Percentiles rank a stretch among this genome's conserved stretches.
phyloP scores from a whole-genome alignment of 2,888 invertebrate species.

The Phalera bucephala region DNA sequence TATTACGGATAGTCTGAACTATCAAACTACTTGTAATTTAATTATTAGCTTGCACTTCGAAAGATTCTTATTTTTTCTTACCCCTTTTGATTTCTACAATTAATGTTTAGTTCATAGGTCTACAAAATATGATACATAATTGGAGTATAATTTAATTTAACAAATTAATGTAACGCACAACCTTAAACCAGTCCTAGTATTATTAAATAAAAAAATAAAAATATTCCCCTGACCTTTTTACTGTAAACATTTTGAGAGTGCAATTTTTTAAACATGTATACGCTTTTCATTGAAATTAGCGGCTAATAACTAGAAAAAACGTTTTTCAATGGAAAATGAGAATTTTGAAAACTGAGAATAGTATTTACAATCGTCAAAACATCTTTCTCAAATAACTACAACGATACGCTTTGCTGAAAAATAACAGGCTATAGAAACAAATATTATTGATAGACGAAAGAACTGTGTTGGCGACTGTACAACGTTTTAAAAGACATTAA shows the following conservation, averaged over 20 bases:
- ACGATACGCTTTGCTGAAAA: too few relatives aligned
- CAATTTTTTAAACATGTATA: slow-evolving; percentile 39
- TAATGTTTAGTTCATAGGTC: slow-evolving; percentile 14
- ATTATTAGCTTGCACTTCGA: too few relatives aligned
- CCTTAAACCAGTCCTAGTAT: slow-evolving; percentile 46
- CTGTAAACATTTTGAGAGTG: slow-evolving; percentile 39
- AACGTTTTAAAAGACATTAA: slow-evolving; percentile 47
- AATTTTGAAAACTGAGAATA: too few relatives aligned
- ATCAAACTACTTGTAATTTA: too few relatives aligned
- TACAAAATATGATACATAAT: slow-evolving; percentile 21
- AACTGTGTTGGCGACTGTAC: slow-evolving; percentile 38
- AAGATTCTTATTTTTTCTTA: too few relatives aligned
- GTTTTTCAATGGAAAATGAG: too few relatives aligned
- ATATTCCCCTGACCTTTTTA: slow-evolving; percentile 37
- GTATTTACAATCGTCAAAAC: too few relatives aligned
- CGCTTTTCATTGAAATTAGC: slow-evolving; percentile 37
- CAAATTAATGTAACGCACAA: slow-evolving; percentile 61
- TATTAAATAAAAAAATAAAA: slow-evolving; percentile 25
- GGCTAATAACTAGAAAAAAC: slow-evolving; percentile 13
- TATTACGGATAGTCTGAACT: too few relatives aligned
- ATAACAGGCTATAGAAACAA: too few relatives aligned
- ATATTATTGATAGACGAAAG: slow-evolving; percentile 11
- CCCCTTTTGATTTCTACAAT: too few relatives aligned
- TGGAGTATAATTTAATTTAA: slow-evolving; percentile 26
- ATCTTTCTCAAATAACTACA: too few relatives aligned